Evolutionary conservation across 2,797 vertebrate genomes (phyloP), one percentile per base, ranked within the genome.

Genomic region (Pogonophryne albipinna): DNA sequence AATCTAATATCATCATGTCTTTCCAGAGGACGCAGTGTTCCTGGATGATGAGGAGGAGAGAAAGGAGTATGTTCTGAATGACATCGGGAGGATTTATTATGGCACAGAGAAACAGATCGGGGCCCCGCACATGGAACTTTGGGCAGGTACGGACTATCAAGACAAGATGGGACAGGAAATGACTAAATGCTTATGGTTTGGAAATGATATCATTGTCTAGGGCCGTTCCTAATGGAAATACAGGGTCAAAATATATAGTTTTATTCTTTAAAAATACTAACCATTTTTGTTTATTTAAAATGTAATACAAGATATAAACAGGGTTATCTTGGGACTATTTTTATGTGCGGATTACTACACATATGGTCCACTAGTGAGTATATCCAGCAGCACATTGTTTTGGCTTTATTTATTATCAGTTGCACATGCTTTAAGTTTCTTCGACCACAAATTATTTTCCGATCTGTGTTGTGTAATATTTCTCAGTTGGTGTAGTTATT

Each of bases 81-180:
- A 98, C 80, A 94, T 79, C 0, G 97, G 97, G 2, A 94, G 93
- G 75, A 94, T 98, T 89, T 98, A 97, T 91, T 98, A 98, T 0
- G 97, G 97, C 69, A 98, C 97, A 0, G 96, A 97, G 87, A 95
- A 94, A 0, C 97, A 98, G 94, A 98, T 98, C 4, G 97, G 96
- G 0, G 94, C 95, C n/a, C 64, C 94, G 97, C 16, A 96, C 97
- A 0, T 98, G 97, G 97, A 98, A 97, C 91, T 98, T 96, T 0
- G 97, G 97, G 38, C 97, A 98, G 96, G 97, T 98, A 71, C 12
- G 17, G 19, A 60, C 23, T 8, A 15, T 17, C 6, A 20, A 63
- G 34, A 71, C 57, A 70, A 69, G 73, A 60, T 23, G 46, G 6
- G 57, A 70, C 53, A 56, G 10, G 2, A 63, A 74, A 41, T 3